Percentiles rank a stretch among this genome's conserved stretches.
Conservation (phyloP, 1,140 invertebrate genomes). For the Adelges cooleyi region DNA sequence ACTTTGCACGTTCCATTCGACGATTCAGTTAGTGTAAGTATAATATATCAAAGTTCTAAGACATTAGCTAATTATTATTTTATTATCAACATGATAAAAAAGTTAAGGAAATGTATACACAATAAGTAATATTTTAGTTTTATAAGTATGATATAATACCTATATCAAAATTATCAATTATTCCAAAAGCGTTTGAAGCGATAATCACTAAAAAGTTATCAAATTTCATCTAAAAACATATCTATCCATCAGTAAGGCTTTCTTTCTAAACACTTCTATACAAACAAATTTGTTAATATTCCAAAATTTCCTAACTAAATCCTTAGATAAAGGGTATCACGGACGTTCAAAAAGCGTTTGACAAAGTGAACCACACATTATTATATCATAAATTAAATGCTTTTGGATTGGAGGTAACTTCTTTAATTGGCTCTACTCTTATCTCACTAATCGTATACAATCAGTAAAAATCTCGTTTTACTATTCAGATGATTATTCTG, state of each 20-base stretch:
- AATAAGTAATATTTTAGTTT: no score
- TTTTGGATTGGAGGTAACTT: constrained; percentile 26
- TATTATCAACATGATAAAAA: no score
- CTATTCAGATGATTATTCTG: background rate
- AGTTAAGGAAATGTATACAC: no score
- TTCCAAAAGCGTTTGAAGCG: constrained; percentile 8
- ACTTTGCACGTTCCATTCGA: no score
- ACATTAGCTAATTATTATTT: no score
- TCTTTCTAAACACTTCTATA: constrained; percentile 22
- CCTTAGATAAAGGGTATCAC: background rate
- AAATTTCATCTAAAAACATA: constrained; percentile 13
- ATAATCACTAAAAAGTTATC: background rate
- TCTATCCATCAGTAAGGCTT: constrained; percentile 28
- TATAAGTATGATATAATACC: no score
- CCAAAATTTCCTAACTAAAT: constrained; percentile 14
- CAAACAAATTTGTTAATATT: constrained; percentile 22
- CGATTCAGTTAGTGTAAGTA: no score
- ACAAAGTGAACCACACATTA: constrained; percentile 28
- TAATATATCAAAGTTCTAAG: no score
- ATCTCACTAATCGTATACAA: constrained; percentile 33
- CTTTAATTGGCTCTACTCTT: constrained; percentile 33
- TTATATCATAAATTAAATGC: constrained; percentile 24
- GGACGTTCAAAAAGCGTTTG: constrained; percentile 30
- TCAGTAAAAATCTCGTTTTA: constrained; percentile 29
- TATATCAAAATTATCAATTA: constrained; percentile 2